Percentiles rank a stretch among this genome's conserved stretches.
phyloP scores from a whole-genome alignment of 2,113 vertebrate species.

The Hypocryptadius cinnamomeus region DNA sequence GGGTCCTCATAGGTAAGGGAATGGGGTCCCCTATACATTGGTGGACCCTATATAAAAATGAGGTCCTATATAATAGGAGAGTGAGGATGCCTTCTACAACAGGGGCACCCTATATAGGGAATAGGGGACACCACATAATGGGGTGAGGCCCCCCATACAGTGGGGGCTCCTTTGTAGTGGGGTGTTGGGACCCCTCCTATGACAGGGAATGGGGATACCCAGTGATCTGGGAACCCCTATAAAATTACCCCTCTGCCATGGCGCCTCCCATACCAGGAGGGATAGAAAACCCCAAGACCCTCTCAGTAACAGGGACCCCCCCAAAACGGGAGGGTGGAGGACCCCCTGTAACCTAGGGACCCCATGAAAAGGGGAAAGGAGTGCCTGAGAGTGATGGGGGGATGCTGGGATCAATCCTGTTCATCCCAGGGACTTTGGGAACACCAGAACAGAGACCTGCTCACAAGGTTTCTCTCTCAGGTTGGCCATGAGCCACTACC shows the following conservation, averaged over 20 bases:
- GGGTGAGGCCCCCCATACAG: rapidly evolving
- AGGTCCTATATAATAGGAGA: rapidly evolving
- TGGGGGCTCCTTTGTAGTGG: background rate
- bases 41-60: background rate
- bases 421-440: background rate
- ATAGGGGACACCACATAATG: background rate
- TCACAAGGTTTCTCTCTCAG: constrained; percentile 57
- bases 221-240: background rate
- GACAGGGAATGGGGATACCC: background rate
- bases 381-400: rapidly evolving
- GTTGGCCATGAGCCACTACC: constrained; percentile 86
- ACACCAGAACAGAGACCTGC: background rate
- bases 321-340: background rate
- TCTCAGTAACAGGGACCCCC: background rate
- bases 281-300: background rate
- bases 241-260: background rate
- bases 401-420: rapidly evolving
- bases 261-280: background rate
- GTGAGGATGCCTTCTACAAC: rapidly evolving
- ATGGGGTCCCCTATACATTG: background rate
- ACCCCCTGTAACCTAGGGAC: background rate
- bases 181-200: rapidly evolving
- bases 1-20: background rate
- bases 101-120: rapidly evolving
- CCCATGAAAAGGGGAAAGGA: background rate